Evolutionary conservation across 2,888 invertebrate genomes (phyloP).

Genomic region (Spilosoma lubricipeda): DNA sequence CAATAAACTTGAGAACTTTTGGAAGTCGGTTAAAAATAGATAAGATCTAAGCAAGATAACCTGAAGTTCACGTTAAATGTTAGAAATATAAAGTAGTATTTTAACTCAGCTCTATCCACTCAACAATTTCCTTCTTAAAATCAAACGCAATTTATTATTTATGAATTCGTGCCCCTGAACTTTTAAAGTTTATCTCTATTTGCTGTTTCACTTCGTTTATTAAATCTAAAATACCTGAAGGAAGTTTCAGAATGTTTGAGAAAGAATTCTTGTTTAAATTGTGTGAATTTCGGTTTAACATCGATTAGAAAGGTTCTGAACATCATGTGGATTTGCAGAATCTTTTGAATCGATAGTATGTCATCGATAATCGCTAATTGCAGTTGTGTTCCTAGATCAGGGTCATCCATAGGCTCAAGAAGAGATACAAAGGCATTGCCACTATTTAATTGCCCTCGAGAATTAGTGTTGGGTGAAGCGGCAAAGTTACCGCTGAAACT

Average conservation of each 20-base stretch:
- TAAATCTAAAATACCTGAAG: neutral
- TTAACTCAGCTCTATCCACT: neutral
- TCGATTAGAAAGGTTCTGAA: neutral
- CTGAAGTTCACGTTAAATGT: neutral
- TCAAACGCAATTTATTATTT: neutral
- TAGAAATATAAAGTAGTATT: neutral
- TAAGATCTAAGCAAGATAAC: neutral
- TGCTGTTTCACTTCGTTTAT: neutral
- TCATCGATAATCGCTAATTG: too few relatives aligned
- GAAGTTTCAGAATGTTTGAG: neutral
- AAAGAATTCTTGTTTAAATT: neutral
- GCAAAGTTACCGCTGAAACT: too few relatives aligned
- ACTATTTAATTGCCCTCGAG: too few relatives aligned
- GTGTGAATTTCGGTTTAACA: too few relatives aligned
- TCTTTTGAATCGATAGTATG: too few relatives aligned
- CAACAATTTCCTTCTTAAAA: constrained; percentile 1
- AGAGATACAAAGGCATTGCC: too few relatives aligned
- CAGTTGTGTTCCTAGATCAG: too few relatives aligned
- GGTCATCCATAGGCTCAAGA: too few relatives aligned
- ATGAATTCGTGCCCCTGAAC: neutral
- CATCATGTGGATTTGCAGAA: neutral
- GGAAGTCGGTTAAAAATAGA: too few relatives aligned
- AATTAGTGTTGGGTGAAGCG: too few relatives aligned
- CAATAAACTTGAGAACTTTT: too few relatives aligned
- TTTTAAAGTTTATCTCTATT: neutral